These are phyloP conservation scores for Eristalis pertinax DNA, from an alignment of 2,888 invertebrate genomes.

Conservation along the genomic window DNA sequence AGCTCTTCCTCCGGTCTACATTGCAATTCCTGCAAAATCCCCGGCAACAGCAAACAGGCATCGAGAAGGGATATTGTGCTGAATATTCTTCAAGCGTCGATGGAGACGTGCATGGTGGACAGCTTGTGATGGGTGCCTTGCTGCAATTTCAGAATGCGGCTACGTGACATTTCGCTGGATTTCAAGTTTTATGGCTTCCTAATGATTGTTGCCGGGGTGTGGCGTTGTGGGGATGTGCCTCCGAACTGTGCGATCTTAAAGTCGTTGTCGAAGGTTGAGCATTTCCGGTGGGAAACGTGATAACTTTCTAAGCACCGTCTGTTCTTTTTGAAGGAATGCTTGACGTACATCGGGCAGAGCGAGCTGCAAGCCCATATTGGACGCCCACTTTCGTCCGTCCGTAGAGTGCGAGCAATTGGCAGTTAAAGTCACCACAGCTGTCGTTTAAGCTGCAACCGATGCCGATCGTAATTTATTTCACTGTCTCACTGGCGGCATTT, in stretches of 20 bases:
- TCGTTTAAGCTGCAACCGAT: background rate
- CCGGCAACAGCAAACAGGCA: slow-evolving; percentile 10
- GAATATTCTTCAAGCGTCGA: background rate
- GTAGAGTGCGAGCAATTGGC: background rate
- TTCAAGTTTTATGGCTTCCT: slow-evolving; percentile 34
- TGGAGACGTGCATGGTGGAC: background rate
- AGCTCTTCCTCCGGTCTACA: background rate
- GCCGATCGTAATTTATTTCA: background rate
- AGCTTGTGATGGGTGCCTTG: background rate
- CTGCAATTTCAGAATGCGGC: slow-evolving; percentile 17
- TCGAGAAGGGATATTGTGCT: background rate
- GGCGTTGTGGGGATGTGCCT: background rate
- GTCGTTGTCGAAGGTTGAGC: too few species aligned
- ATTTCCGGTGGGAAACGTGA: too few species aligned
- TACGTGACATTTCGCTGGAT: slow-evolving; percentile 52
- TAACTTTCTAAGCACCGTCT: too few species aligned
- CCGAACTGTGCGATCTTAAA: background rate
- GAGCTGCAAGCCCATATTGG: too few species aligned
- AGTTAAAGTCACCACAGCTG: background rate
- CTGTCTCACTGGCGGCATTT: background rate
- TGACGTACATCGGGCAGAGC: too few species aligned
- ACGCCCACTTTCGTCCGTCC: background rate
- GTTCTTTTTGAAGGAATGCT: background rate
- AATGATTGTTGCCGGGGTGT: slow-evolving; percentile 10
- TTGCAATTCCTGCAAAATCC: slow-evolving; percentile 13